Base-by-base conservation (phyloP, 2,113 vertebrate species). In the Chascanopsetta lugubris region DNA sequence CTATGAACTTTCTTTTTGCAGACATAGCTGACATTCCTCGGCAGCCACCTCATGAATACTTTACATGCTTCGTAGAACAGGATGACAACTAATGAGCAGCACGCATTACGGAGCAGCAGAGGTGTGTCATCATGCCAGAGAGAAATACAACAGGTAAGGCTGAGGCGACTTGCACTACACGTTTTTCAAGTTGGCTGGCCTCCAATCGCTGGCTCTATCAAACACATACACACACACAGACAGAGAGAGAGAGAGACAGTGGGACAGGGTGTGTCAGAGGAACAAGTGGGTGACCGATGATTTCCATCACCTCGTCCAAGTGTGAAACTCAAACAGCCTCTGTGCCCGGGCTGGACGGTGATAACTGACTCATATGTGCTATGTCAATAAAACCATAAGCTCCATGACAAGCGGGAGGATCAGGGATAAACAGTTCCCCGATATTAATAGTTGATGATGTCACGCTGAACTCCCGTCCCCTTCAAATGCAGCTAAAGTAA, bases 171-270 rank as follows among this genome's bases (percentile, higher is more conserved):
- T 59, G 87, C 67, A 69, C 45, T 69, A 83, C 92, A 85, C 12
- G 92, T 90, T 91, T 89, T 86, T 88, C 90, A 77, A 80, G 91
- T 87, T 71, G 69, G 69, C 66, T 13, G 11, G 17, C 42, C 73
- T 82, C 63, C 77, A 82, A 85, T 75, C 67, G 18, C 10, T 51
- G 50, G 7, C 72, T 74, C 54, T 21, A 74, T 72, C 67, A 36
- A 48, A 61, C 20, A n/a, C n/a, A n/a, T n/a, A n/a, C n/a, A n/a
- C n/a, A n/a, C n/a, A n/a, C n/a, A n/a, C n/a, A n/a, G n/a, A n/a
- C n/a, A n/a, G n/a, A n/a, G n/a, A n/a, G n/a, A n/a, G n/a, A 38
- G 34, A 71, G 53, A 58, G 25, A 20, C 32, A 32, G 48, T 7
- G 15, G 43, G 42, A 42, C 38, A 75, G 47, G 61, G 69, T 79